These are phyloP conservation scores for Acronicta alni DNA, from an alignment of 2,888 invertebrate species.

Conservation along the genomic window DNA sequence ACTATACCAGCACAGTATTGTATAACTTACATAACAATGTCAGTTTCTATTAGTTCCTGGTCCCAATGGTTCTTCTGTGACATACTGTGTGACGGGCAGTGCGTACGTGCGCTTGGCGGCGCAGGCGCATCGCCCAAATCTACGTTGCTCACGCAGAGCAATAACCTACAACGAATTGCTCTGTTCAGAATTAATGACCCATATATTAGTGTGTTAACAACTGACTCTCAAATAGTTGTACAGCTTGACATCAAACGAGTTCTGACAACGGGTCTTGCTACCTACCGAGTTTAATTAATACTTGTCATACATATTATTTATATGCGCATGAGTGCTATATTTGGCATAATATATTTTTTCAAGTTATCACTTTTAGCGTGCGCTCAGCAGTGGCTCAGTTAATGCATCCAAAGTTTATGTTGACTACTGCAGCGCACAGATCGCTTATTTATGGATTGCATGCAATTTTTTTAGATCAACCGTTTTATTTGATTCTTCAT, in stretches of 20 bases:
- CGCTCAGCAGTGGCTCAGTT: too few relatives aligned
- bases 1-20: not conserved
- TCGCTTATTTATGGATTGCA: too few relatives aligned
- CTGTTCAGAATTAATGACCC: conserved; percentile 15
- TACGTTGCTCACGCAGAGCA: conserved; percentile 16
- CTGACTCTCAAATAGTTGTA: not conserved
- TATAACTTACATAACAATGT: not conserved
- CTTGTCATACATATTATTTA: not conserved
- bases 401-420: too few relatives aligned
- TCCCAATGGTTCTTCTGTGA: conserved; percentile 25
- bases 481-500: too few relatives aligned
- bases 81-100: conserved; percentile 7
- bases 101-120: conserved; percentile 46
- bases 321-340: too few relatives aligned
- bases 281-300: not conserved
- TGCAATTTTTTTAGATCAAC: too few relatives aligned
- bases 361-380: too few relatives aligned
- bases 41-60: not conserved
- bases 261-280: not conserved
- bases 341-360: too few relatives aligned
- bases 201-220: not conserved
- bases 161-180: conserved; percentile 20
- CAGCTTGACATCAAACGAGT: not conserved
- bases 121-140: conserved; percentile 37
- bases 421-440: too few relatives aligned